These are phyloP conservation scores for Odocoileus virginianus DNA, from an alignment of 2,113 vertebrate genomes.

Conservation along the genomic window DNA sequence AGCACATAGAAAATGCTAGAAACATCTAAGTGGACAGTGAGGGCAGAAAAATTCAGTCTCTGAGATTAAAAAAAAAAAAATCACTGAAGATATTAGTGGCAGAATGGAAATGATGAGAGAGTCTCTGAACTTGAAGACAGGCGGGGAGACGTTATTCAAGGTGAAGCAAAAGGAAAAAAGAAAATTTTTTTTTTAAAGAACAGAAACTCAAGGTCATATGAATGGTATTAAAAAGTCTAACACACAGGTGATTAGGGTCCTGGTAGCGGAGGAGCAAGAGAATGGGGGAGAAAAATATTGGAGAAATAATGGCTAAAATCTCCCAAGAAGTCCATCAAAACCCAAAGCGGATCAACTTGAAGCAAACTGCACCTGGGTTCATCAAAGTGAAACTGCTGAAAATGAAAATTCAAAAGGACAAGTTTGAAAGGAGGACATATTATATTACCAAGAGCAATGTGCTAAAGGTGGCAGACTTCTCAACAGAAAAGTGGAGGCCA, in stretches of 20 bases:
- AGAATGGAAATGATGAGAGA: neutral
- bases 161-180: neutral
- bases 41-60: neutral
- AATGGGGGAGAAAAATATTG: too few species aligned
- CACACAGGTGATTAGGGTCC: neutral
- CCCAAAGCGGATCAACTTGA: neutral
- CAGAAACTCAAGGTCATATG: neutral
- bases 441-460: accelerated
- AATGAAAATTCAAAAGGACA: neutral
- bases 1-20: neutral
- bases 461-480: accelerated
- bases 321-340: neutral
- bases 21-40: neutral
- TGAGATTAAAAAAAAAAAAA: neutral
- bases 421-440: neutral
- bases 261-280: neutral
- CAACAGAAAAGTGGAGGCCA: neutral
- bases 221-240: neutral
- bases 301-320: neutral
- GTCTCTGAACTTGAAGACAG: neutral
- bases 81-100: too few species aligned
- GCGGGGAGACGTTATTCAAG: neutral
- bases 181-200: neutral
- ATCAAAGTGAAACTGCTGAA: neutral
- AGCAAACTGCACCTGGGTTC: neutral